A percentile compares a stretch with the other conserved stretches of the same genome.
Conservation (phyloP, 2,888 invertebrate species). For the Agriopis marginaria region DNA sequence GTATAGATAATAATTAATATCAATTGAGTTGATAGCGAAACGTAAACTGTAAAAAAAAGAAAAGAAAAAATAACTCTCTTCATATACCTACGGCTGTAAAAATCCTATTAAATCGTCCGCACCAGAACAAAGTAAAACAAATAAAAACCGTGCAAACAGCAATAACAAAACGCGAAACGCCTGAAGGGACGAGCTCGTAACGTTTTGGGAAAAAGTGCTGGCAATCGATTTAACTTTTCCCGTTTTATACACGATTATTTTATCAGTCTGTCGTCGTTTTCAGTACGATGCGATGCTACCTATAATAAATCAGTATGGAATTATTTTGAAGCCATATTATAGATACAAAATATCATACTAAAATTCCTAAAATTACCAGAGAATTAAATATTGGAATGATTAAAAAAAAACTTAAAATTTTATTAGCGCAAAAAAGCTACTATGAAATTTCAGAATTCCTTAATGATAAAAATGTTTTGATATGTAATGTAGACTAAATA, state of each 20-base stretch:
- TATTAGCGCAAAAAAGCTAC: too few species aligned
- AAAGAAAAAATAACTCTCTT: neutral
- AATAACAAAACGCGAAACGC: constrained; percentile 36
- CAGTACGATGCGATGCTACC: too few species aligned
- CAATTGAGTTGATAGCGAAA: neutral
- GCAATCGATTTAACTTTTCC: constrained; percentile 64
- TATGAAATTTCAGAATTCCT: too few species aligned
- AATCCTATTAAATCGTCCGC: constrained; percentile 25
- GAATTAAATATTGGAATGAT: too few species aligned
- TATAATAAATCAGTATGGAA: too few species aligned
- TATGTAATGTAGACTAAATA: too few species aligned
- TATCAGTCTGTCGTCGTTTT: neutral
- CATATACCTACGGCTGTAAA: neutral
- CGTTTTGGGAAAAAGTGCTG: constrained; percentile 40
- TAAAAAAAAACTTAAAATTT: too few species aligned
- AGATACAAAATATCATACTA: too few species aligned
- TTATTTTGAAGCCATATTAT: too few species aligned
- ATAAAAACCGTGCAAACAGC: constrained; percentile 27
- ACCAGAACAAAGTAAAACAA: constrained; percentile 27
- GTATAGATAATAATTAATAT: too few species aligned
- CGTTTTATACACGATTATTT: constrained; percentile 21
- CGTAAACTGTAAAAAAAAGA: neutral
- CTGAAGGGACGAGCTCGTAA: constrained; percentile 45
- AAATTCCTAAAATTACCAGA: too few species aligned
- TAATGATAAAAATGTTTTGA: too few species aligned